Evolutionary conservation across 2,888 invertebrate genomes (phyloP).

Genomic region (Pollenia griseotomentosa): DNA sequence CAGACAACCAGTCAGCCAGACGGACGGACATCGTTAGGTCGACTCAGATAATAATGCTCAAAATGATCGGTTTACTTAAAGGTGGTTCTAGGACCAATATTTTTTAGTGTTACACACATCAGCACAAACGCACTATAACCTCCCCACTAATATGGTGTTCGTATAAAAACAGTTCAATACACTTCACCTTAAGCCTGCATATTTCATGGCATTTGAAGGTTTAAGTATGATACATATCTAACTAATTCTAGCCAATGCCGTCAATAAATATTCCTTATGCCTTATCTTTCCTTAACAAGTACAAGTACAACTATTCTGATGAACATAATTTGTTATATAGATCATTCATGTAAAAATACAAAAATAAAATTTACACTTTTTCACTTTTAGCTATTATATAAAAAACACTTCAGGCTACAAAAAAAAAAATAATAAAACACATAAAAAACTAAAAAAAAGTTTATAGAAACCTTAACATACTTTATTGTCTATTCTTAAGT

Average conservation of each 20-base stretch:
- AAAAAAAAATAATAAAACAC: conserved; percentile 27
- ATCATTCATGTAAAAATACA: conserved; percentile 30
- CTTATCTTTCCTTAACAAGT: background rate
- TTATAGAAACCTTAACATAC: conserved; percentile 29
- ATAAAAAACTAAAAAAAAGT: conserved; percentile 29
- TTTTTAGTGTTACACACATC: no score
- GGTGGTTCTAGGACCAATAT: no score
- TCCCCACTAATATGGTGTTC: no score
- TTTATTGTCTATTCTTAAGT: conserved; percentile 68
- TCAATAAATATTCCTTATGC: conserved; percentile 19
- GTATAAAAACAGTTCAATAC: background rate
- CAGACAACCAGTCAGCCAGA: no score
- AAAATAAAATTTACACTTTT: conserved; percentile 65
- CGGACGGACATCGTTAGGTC: no score
- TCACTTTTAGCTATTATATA: conserved; percentile 56
- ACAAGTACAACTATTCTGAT: conserved; percentile 12
- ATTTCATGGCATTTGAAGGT: background rate
- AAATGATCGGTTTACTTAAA: no score
- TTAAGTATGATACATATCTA: conserved; percentile 19
- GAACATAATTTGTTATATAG: conserved; percentile 57
- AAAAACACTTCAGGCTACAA: conserved; percentile 65
- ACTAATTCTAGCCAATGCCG: conserved; percentile 3
- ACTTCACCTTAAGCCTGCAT: conserved; percentile 1
- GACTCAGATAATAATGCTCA: no score
- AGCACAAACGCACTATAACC: no score